Conservation (phyloP, 2,888 invertebrate species). For the Scrobipalpa atriplicella region DNA sequence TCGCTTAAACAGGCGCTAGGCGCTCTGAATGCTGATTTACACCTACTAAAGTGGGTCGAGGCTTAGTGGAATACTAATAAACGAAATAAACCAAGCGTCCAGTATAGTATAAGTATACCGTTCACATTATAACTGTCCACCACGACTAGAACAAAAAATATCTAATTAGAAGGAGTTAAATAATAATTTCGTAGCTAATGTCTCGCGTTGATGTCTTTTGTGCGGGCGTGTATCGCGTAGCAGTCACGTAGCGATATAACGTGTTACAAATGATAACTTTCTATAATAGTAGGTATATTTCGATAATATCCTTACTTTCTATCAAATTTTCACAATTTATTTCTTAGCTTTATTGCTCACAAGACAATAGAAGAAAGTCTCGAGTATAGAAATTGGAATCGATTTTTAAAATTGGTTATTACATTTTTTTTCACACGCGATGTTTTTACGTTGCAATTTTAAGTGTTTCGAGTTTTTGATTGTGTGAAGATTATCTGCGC, state of each 20-base stretch:
- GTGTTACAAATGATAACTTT: conserved; percentile 21
- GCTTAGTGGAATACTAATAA: conserved; percentile 3
- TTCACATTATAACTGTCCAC: not conserved
- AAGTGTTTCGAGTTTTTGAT: conserved; percentile 33
- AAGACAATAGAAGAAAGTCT: conserved; percentile 42
- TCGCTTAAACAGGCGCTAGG: conserved; percentile 10
- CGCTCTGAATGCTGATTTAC: conserved; percentile 4
- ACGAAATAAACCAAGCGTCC: conserved; percentile 2
- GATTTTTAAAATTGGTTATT: conserved; percentile 17
- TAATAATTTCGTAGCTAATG: conserved; percentile 29
- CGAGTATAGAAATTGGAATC: conserved; percentile 18
- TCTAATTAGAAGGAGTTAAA: not conserved
- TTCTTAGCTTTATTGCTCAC: conserved; percentile 36
- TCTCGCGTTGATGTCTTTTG: conserved; percentile 69
- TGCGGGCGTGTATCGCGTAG: conserved; percentile 40
- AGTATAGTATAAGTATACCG: not conserved
- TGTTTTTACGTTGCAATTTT: conserved; percentile 18
- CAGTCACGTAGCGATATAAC: conserved; percentile 26
- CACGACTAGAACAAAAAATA: not conserved
- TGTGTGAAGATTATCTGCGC: conserved; percentile 34
- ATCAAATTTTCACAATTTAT: conserved; percentile 42
- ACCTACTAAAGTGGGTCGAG: conserved; percentile 1
- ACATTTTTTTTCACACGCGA: conserved; percentile 18
- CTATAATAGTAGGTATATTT: conserved; percentile 15
- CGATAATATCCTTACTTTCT: conserved; percentile 40